Evolutionary conservation across 2,888 invertebrate species (phyloP), one percentile per base, ranked within the genome.

Genomic region (Harmothoe impar): DNA sequence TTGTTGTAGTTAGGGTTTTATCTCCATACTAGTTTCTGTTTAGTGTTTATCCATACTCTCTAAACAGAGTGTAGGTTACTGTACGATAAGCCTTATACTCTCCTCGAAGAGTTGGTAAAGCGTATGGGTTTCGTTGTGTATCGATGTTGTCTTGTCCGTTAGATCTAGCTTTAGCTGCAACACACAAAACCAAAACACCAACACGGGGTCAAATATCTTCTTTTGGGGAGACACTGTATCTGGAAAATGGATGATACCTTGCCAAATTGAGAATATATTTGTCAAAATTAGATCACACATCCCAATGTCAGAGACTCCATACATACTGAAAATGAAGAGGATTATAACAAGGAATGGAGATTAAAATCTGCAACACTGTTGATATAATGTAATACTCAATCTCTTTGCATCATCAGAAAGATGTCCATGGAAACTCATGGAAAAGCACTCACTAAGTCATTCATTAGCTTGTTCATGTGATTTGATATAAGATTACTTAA

Each of bases 1-100:
- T 81, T 81, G 81, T 81, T 23, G 77, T 43, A 33, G 43, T 81
- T 35, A 81, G 35, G 43, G 35, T 81, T 77, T 31, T 31, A 20
- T n/a, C 23, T 62, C 20, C n/a, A 15, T 15, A 62, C 15, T 62
- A 62, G 5, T 31, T 10, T 77, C 77, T n/a, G 31, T 77, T n/a
- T 31, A 25, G 17, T 20, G 31, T 29, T 25, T n/a, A n/a, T n/a
- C 7, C 77, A 77, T 25, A 77, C 77, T 31, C 77, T 31, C 77
- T 25, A 77, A 29, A 25, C 77, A 31, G 77, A 77, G 77, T 77
- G 3, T 62, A 25, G 62, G 62, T n/a, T 62, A 43, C 43, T 10
- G 43, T 43, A 43, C 10, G 43, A 43, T 43, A 43, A 43, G 43
- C 43, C 62, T n/a, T 25, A 62, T 25, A 62, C 20, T 62, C 62